phyloP scores from a whole-genome alignment of 2,797 vertebrate species.

The Alfaro cultratus region DNA sequence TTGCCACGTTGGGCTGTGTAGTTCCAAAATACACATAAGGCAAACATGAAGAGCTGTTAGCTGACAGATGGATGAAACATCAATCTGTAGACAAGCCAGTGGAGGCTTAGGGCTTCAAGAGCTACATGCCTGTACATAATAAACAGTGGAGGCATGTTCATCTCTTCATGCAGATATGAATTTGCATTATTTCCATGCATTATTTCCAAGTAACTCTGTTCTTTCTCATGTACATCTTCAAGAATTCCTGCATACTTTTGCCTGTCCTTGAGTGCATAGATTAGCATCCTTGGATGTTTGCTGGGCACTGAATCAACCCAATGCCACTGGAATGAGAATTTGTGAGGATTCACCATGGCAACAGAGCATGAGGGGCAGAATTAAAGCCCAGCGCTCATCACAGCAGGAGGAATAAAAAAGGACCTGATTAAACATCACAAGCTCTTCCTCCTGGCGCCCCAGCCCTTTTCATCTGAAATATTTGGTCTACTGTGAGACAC shows the following conservation, averaged over 20 bases:
- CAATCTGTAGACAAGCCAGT: conserved; percentile 66
- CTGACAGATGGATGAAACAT: conserved; percentile 65
- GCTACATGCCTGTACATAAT: conserved; percentile 47
- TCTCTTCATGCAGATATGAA: conserved; percentile 9
- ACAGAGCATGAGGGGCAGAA: conserved; percentile 61
- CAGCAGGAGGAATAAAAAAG: conserved; percentile 53
- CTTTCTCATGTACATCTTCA: conserved; percentile 8
- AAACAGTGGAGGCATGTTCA: conserved; percentile 45
- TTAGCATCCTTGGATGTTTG: conserved; percentile 44
- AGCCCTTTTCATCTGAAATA: conserved; percentile 52
- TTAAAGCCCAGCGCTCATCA: conserved; percentile 60
- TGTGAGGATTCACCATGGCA: conserved; percentile 74
- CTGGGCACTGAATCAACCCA: conserved; percentile 63
- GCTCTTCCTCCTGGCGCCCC: conserved; percentile 48
- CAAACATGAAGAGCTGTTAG: conserved; percentile 51
- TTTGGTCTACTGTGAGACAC: conserved; percentile 33
- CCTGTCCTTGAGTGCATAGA: conserved; percentile 20
- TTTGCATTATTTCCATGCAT: conserved; percentile 3
- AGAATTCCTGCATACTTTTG: conserved; percentile 16
- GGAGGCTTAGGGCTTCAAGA: conserved; percentile 42
- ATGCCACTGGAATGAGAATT: conserved; percentile 70
- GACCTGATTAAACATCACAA: conserved; percentile 66
- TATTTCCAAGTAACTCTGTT: conserved; percentile 2
- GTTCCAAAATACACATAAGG: conserved; percentile 53
- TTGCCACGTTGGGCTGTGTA: conserved; percentile 41